These are phyloP conservation scores for Calameuta idolon DNA, from an alignment of 2,888 invertebrate genomes.

Conservation along the genomic window DNA sequence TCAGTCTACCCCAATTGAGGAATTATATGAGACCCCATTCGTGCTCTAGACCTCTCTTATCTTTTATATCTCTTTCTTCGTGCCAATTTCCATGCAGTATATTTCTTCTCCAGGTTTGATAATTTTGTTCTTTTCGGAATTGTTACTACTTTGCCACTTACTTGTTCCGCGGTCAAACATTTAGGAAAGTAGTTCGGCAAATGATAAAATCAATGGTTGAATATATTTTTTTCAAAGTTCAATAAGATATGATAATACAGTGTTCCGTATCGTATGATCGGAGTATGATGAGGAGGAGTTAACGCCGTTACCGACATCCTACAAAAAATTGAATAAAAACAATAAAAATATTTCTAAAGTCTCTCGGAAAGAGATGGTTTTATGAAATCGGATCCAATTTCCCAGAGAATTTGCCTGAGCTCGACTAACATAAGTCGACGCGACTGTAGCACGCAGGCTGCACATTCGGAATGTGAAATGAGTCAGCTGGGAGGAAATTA, in stretches of 20 bases:
- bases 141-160: background rate
- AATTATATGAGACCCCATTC: background rate
- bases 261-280: background rate
- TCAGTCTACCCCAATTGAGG: background rate
- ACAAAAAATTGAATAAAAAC: background rate
- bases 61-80: background rate
- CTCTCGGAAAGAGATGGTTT: conserved; percentile 17
- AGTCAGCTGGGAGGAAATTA: conserved; percentile 45
- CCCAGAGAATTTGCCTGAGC: conserved; percentile 34
- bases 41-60: background rate
- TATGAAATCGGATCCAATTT: conserved; percentile 42
- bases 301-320: background rate
- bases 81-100: background rate
- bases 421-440: conserved; percentile 28
- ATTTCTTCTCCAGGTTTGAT: background rate
- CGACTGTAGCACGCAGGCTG: conserved; percentile 16
- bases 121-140: background rate
- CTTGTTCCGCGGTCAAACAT: background rate
- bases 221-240: background rate
- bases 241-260: background rate
- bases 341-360: background rate
- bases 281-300: too few species aligned
- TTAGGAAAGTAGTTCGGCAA: background rate
- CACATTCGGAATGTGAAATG: conserved; percentile 48
- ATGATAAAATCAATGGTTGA: background rate